These are phyloP conservation scores for Tuta absoluta DNA, from an alignment of 2,888 invertebrate species.

Conservation along the genomic window DNA sequence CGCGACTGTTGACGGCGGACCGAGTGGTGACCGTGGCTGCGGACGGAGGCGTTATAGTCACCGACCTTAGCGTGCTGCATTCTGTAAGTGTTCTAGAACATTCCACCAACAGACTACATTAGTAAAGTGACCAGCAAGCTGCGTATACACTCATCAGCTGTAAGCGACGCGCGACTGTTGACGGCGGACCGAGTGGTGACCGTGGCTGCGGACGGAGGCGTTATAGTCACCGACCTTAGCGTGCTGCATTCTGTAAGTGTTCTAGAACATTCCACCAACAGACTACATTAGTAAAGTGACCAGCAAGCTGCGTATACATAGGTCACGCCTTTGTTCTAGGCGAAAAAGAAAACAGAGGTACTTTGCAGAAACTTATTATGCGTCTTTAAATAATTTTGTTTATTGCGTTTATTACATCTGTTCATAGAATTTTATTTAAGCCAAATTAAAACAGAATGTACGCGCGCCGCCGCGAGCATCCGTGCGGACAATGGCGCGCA, in stretches of 20 bases:
- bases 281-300: neutral
- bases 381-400: too few species aligned
- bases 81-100: conserved; percentile 51
- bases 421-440: too few species aligned
- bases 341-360: too few species aligned
- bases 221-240: conserved; percentile 68
- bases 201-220: conserved; percentile 55
- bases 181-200: conserved; percentile 66
- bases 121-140: neutral
- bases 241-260: neutral
- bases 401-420: too few species aligned
- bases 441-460: too few species aligned
- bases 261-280: neutral
- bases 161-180: conserved; percentile 38
- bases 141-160: neutral
- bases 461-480: too few species aligned
- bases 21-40: conserved; percentile 61
- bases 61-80: conserved; percentile 65
- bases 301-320: neutral
- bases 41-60: conserved; percentile 64
- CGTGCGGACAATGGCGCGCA: too few species aligned
- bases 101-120: neutral
- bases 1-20: conserved; percentile 54
- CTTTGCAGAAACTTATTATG: too few species aligned
- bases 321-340: too few species aligned